phyloP scores from a whole-genome alignment of 1,140 invertebrate genomes.

The Drosophila repletoides region DNA sequence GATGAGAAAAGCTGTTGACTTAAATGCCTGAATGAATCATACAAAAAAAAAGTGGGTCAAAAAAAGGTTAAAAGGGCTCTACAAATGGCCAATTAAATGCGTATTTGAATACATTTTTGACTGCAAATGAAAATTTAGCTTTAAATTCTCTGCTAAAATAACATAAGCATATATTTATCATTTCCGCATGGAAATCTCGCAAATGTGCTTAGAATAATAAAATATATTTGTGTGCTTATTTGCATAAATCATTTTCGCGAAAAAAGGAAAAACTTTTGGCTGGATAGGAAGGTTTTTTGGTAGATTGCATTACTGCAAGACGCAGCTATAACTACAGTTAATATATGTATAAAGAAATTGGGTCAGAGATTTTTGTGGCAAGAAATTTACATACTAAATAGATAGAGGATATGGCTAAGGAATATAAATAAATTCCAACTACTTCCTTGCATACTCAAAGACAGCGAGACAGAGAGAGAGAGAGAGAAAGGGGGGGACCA shows the following conservation, averaged over 20 bases:
- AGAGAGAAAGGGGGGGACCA: background rate
- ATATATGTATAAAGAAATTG: background rate
- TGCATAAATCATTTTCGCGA: conserved; percentile 26
- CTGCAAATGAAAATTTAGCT: too few species aligned
- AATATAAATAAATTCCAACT: background rate
- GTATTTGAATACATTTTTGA: too few species aligned
- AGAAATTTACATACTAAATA: conserved; percentile 3
- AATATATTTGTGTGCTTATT: conserved; percentile 13
- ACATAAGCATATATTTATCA: too few species aligned
- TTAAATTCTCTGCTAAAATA: too few species aligned
- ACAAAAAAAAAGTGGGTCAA: too few species aligned
- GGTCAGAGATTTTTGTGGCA: too few species aligned
- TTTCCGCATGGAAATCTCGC: too few species aligned
- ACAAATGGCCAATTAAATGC: background rate
- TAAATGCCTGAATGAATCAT: too few species aligned
- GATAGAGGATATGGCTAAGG: background rate
- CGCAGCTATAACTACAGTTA: background rate
- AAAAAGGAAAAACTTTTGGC: background rate
- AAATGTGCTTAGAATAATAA: conserved; percentile 19
- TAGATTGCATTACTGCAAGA: background rate
- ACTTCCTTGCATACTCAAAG: background rate
- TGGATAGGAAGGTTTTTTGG: conserved; percentile 4
- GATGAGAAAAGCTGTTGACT: background rate
- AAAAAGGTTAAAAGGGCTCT: too few species aligned
- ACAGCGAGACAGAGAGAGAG: too few species aligned